Evolutionary conservation across 2,888 invertebrate species (phyloP).

Genomic region (Anthrax anthrax): DNA sequence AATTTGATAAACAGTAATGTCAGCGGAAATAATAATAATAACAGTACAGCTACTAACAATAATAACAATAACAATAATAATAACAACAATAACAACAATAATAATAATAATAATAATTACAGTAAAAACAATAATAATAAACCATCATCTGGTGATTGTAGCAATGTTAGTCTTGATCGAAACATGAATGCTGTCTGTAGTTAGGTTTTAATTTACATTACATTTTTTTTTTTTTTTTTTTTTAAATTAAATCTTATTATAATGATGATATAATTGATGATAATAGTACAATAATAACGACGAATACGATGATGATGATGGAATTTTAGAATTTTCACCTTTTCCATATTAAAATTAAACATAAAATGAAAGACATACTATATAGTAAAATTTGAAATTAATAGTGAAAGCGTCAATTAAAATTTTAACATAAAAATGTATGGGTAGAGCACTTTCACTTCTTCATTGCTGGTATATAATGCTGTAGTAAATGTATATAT

Average conservation of each 20-base stretch:
- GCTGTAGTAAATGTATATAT: no score
- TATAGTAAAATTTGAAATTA: no score
- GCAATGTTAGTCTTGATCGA: constrained; percentile 10
- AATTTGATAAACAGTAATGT: constrained; percentile 14
- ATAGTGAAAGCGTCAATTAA: no score
- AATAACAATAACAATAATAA: constrained; percentile 16
- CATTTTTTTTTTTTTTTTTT: neutral
- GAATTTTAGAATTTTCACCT: no score
- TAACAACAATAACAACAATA: constrained; percentile 10
- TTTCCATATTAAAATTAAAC: no score
- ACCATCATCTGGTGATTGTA: constrained; percentile 5
- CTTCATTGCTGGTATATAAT: no score
- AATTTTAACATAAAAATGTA: no score
- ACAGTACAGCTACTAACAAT: constrained; percentile 15
- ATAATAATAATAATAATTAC: constrained; percentile 15
- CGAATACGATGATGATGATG: no score
- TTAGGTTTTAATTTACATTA: constrained; percentile 7
- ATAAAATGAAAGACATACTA: no score
- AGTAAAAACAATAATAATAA: constrained; percentile 11
- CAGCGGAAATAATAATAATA: constrained; percentile 9
- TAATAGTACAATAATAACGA: no score
- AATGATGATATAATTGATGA: no score
- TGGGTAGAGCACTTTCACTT: no score
- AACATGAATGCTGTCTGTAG: constrained; percentile 12
- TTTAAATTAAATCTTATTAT: neutral